Percentiles rank a stretch among this genome's conserved stretches.
Evolutionary conservation across 1,140 invertebrate genomes (phyloP).

Genomic region (Rhagoletis pomonella): DNA sequence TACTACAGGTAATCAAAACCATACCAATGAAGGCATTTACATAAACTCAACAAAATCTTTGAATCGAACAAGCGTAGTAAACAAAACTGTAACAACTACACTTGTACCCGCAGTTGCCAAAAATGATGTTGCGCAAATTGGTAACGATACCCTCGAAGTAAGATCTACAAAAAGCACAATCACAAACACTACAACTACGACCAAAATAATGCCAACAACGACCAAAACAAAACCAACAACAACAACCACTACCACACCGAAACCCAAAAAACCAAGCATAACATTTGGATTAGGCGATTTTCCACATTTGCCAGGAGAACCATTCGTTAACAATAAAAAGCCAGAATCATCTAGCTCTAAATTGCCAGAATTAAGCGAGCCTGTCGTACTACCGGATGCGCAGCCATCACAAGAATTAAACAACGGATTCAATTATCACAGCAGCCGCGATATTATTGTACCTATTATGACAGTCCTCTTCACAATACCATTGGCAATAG

Average conservation of each 20-base stretch:
- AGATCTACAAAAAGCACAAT: constrained; percentile 55
- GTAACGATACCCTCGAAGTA: neutral
- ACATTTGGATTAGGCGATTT: constrained; percentile 60
- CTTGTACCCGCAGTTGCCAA: neutral
- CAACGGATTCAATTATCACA: constrained; percentile 57
- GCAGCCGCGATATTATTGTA: constrained; percentile 75
- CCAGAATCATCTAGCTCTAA: constrained; percentile 33
- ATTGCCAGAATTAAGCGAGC: constrained; percentile 1
- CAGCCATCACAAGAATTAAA: constrained; percentile 64
- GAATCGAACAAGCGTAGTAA: neutral
- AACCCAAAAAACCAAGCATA: constrained; percentile 65
- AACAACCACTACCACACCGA: constrained; percentile 62
- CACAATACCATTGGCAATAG: constrained; percentile 75
- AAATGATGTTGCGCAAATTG: neutral
- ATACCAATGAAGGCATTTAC: neutral
- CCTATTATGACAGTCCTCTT: constrained; percentile 76
- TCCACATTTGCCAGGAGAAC: constrained; percentile 53
- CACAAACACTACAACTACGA: constrained; percentile 55
- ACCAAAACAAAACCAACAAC: constrained; percentile 57
- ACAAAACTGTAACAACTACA: neutral
- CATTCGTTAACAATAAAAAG: neutral
- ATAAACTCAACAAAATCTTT: neutral
- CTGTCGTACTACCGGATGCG: constrained; percentile 54
- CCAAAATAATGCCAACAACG: constrained; percentile 55
- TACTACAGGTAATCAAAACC: constrained; percentile 8